Evolutionary conservation across 2,797 vertebrate genomes (phyloP).

Genomic region (Sphenodon punctatus): DNA sequence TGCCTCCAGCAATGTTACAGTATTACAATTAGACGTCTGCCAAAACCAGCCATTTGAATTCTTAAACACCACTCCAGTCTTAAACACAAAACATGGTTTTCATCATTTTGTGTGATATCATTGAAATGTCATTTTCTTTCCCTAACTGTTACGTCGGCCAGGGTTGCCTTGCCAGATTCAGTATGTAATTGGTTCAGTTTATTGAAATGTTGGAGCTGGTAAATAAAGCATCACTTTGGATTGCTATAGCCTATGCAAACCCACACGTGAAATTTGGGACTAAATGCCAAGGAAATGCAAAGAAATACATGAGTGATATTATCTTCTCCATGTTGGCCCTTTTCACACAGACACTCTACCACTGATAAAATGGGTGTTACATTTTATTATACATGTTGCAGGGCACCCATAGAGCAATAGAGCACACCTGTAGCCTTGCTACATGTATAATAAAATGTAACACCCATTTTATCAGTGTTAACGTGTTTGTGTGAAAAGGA

Average conservation of each 20-base stretch:
- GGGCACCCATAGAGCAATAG: too few species aligned
- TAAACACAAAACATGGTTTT: slow-evolving; percentile 65
- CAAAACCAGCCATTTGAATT: slow-evolving; percentile 73
- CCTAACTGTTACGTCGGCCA: slow-evolving; percentile 45
- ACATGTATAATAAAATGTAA: too few species aligned
- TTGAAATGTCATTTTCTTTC: neutral
- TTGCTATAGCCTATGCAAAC: neutral
- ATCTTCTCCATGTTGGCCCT: too few species aligned
- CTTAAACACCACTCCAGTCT: slow-evolving; percentile 65
- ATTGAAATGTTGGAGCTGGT: neutral
- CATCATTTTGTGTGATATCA: slow-evolving; percentile 59
- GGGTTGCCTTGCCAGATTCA: slow-evolving; percentile 25
- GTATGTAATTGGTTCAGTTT: slow-evolving; percentile 7
- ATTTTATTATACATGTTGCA: too few species aligned
- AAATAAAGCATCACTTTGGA: slow-evolving; percentile 1
- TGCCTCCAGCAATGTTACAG: slow-evolving; percentile 74
- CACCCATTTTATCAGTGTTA: too few species aligned
- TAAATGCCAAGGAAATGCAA: neutral
- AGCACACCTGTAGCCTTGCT: too few species aligned
- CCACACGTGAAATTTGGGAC: neutral
- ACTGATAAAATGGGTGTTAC: too few species aligned
- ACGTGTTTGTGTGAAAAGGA: too few species aligned
- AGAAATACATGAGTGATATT: neutral
- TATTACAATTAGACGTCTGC: slow-evolving; percentile 76
- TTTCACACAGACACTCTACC: too few species aligned